Percentiles rank a stretch among this genome's conserved stretches.
These are phyloP conservation scores for Diplolepis rosae DNA, from an alignment of 2,888 invertebrate species.

Conservation along the genomic window DNA sequence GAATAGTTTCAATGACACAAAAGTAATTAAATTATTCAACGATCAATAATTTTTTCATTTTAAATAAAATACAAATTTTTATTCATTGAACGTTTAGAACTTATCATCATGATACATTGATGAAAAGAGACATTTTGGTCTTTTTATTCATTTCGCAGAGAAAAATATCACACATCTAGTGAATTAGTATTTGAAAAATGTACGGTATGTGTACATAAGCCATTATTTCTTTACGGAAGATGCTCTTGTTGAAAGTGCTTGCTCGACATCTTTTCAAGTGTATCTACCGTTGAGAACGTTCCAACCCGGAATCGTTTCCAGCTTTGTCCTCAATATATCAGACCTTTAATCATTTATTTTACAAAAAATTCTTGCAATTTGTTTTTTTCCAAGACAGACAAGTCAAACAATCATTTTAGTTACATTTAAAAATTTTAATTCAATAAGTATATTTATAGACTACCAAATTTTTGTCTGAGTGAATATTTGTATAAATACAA, in stretches of 20 bases:
- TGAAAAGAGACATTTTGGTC: neutral
- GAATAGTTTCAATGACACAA: no score
- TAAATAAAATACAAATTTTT: no score
- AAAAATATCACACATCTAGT: neutral
- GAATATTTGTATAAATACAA: no score
- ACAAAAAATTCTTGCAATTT: neutral
- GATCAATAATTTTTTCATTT: no score
- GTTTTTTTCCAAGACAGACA: no score
- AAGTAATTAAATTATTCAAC: no score
- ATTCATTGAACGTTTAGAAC: no score
- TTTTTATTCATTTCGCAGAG: neutral
- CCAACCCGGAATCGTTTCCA: neutral
- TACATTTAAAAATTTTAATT: no score
- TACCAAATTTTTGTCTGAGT: no score
- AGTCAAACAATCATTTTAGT: no score
- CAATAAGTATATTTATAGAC: no score
- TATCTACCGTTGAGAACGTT: neutral
- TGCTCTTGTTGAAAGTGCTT: neutral
- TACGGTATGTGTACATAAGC: neutral
- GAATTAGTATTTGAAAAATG: neutral
- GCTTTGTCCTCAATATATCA: neutral
- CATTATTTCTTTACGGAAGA: neutral
- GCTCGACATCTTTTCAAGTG: neutral
- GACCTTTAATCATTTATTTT: neutral
- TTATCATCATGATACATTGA: neutral